Conservation (phyloP, 2,113 vertebrate species). For the Takifugu bimaculatus region DNA sequence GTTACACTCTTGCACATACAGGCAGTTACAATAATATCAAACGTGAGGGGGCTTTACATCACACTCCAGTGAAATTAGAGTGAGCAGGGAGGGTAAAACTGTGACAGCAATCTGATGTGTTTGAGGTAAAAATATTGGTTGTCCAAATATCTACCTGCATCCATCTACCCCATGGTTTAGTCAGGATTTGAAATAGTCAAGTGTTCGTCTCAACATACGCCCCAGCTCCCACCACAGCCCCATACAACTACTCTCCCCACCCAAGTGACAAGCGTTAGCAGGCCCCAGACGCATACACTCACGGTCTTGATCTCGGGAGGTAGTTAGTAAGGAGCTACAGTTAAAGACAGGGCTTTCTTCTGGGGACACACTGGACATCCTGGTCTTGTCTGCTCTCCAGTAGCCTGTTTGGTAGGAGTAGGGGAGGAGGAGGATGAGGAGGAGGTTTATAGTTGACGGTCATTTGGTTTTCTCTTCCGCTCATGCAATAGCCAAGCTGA, state of each 20-base stretch:
- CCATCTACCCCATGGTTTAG: neutral
- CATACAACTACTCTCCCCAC: conserved; percentile 11
- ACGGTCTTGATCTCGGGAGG: conserved; percentile 93
- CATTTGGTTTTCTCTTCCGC: conserved; percentile 38
- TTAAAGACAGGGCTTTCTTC: conserved; percentile 90
- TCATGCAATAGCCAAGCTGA: conserved; percentile 21
- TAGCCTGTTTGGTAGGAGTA: conserved; percentile 87
- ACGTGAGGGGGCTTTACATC: conserved; percentile 21
- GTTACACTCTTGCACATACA: neutral
- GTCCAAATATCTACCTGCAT: neutral
- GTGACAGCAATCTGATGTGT: conserved; percentile 2
- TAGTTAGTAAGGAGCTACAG: conserved; percentile 95
- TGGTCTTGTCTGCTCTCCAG: conserved; percentile 97
- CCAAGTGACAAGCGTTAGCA: conserved; percentile 28
- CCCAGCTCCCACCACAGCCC: conserved; percentile 4
- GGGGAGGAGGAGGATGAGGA: conserved; percentile 60
- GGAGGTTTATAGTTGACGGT: conserved; percentile 51
- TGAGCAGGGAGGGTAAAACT: conserved; percentile 2
- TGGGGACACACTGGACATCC: conserved; percentile 83
- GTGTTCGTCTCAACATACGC: too few species aligned
- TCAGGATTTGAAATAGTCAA: too few species aligned
- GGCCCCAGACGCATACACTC: conserved; percentile 82
- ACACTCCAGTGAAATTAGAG: conserved; percentile 33
- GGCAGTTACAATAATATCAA: conserved; percentile 5
- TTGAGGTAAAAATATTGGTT: conserved; percentile 14